phyloP scores from a whole-genome alignment of 1,140 invertebrate genomes.

The Streblospio benedicti region DNA sequence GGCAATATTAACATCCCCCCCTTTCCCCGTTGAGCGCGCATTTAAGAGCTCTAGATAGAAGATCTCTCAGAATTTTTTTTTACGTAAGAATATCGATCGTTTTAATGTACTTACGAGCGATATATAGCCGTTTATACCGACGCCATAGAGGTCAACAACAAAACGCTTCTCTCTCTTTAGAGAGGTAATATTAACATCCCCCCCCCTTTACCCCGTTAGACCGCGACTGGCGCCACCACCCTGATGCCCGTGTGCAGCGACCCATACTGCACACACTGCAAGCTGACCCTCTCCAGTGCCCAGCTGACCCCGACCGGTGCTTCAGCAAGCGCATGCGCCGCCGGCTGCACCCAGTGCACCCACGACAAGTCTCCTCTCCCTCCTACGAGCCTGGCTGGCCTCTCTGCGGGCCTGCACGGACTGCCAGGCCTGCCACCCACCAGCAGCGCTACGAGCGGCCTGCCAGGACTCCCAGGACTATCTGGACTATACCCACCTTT shows the following conservation, averaged over 20 bases:
- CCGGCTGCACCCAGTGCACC: conserved; percentile 89
- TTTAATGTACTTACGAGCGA: no score
- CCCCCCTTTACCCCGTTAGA: no score
- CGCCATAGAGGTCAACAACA: no score
- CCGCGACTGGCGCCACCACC: conserved; percentile 76
- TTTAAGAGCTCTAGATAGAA: no score
- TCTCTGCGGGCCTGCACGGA: conserved; percentile 20
- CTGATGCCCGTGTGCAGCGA: conserved; percentile 73
- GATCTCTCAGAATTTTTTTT: no score
- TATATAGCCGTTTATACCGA: no score
- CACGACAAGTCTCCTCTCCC: conserved; percentile 74
- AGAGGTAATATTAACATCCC: no score
- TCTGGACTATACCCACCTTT: conserved; percentile 36
- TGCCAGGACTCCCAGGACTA: conserved; percentile 24
- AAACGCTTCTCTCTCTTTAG: no score
- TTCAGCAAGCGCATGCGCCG: conserved; percentile 73
- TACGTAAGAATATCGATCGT: no score
- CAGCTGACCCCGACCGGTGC: no score
- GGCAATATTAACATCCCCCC: no score
- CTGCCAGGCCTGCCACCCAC: conserved; percentile 34
- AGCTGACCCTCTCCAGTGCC: conserved; percentile 75
- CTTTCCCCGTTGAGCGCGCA: no score
- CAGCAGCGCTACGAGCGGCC: conserved; percentile 27
- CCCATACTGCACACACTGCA: conserved; percentile 87
- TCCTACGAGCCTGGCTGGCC: conserved; percentile 31